These are phyloP conservation scores for Zaprionus lineosus DNA, from an alignment of 2,888 invertebrate genomes.

Conservation along the genomic window DNA sequence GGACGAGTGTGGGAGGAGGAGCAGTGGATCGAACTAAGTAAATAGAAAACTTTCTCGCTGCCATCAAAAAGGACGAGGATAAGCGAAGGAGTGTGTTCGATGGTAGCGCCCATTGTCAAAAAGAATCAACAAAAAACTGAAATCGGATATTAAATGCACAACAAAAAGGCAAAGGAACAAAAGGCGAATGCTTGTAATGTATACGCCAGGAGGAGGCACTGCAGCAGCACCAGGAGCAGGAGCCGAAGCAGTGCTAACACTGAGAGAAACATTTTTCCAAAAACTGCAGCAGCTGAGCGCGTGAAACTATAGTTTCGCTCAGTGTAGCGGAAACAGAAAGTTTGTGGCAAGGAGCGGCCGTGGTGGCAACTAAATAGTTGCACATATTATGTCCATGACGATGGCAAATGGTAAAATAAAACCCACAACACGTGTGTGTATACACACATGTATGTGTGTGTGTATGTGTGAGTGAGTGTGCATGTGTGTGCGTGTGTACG, in stretches of 20 bases:
- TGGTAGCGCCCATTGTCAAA: constrained; percentile 73
- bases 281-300: too few relatives aligned
- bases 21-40: constrained; percentile 48
- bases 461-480: constrained; percentile 11
- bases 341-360: constrained; percentile 16
- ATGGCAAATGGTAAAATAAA: constrained; percentile 67
- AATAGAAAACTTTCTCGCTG: constrained; percentile 65
- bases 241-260: constrained; percentile 21
- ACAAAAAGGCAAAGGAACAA: constrained; percentile 58
- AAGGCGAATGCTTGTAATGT: constrained; percentile 50
- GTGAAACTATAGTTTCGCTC: constrained; percentile 10
- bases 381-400: constrained; percentile 65
- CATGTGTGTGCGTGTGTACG: background rate
- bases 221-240: constrained; percentile 32
- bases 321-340: constrained; percentile 30
- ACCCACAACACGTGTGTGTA: constrained; percentile 61
- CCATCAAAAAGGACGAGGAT: constrained; percentile 32
- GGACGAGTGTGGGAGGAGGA: constrained; percentile 31
- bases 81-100: constrained; percentile 38
- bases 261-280: constrained; percentile 29
- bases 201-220: constrained; percentile 33
- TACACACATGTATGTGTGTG: background rate
- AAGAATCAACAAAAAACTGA: constrained; percentile 71
- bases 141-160: constrained; percentile 76
- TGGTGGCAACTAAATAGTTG: constrained; percentile 70